phyloP scores from a whole-genome alignment of 2,113 vertebrate species.

The Calidris pygmaea region DNA sequence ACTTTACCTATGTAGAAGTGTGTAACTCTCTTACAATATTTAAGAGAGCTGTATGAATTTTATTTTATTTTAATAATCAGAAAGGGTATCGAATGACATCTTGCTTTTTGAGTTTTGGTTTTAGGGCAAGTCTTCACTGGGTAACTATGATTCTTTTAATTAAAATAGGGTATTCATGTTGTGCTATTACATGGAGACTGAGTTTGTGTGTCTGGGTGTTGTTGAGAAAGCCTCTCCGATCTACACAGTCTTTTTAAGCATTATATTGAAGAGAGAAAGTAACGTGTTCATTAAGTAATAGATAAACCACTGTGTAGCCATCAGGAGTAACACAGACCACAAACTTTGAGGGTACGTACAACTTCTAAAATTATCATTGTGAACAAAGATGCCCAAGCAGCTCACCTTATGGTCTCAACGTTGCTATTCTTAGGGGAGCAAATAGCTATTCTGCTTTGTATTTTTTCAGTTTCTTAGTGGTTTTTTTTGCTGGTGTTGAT shows the following conservation, averaged over 20 bases:
- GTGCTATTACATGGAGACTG: background rate
- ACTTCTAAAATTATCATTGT: background rate
- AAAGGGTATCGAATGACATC: background rate
- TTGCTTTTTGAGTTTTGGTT: background rate
- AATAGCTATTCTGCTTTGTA: background rate
- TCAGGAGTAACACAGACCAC: background rate
- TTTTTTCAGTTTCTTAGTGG: fast-evolving
- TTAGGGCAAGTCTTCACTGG: background rate
- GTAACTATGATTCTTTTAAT: background rate
- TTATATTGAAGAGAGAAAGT: background rate
- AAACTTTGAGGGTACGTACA: background rate
- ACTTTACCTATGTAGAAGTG: background rate
- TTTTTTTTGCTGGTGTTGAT: background rate
- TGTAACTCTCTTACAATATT: background rate
- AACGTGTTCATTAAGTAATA: background rate
- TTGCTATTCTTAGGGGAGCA: background rate
- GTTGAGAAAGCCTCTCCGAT: background rate
- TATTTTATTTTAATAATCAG: background rate
- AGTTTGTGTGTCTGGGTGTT: background rate
- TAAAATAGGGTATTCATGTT: background rate
- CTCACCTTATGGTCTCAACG: background rate
- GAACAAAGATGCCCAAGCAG: background rate
- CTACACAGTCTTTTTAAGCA: background rate
- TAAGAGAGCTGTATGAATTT: background rate
- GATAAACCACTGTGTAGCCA: background rate